Conservation (phyloP, 2,888 invertebrate species). For the Hirudinaria manillensis region DNA sequence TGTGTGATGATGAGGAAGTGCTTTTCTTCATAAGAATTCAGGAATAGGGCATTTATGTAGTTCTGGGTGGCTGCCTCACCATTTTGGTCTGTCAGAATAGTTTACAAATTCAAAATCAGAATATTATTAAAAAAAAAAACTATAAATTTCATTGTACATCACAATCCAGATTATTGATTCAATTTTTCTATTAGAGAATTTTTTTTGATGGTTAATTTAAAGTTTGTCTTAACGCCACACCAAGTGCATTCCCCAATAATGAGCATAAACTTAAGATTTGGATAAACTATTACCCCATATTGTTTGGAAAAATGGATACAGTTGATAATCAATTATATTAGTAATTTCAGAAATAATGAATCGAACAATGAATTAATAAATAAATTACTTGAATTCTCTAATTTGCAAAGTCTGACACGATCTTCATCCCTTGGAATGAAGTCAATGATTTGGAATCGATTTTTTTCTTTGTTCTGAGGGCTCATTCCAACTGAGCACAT, state of each 20-base stretch:
- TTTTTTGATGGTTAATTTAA: neutral
- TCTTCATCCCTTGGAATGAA: constrained; percentile 29
- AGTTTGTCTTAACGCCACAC: no score
- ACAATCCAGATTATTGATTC: constrained; percentile 38
- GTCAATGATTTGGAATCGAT: constrained; percentile 43
- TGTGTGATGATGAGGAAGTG: constrained; percentile 52
- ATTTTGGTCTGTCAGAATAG: neutral
- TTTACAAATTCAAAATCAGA: no score
- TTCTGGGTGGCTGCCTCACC: constrained; percentile 36
- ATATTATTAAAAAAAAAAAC: no score
- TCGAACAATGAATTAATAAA: neutral
- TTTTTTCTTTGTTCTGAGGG: constrained; percentile 46
- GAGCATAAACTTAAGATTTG: no score
- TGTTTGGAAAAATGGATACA: no score
- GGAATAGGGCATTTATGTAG: constrained; percentile 52
- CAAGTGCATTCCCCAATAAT: no score
- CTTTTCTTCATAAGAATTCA: constrained; percentile 47
- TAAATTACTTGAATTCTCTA: constrained; percentile 29
- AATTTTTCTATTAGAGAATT: constrained; percentile 41
- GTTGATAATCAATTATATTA: no score
- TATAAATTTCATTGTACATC: no score
- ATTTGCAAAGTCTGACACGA: constrained; percentile 37
- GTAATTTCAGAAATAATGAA: no score
- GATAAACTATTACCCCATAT: no score
- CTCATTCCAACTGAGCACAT: constrained; percentile 43